A percentile compares a stretch with the other conserved stretches of the same genome.
These are phyloP conservation scores for Aphis craccivora DNA, from an alignment of 1,140 invertebrate species.

Conservation along the genomic window DNA sequence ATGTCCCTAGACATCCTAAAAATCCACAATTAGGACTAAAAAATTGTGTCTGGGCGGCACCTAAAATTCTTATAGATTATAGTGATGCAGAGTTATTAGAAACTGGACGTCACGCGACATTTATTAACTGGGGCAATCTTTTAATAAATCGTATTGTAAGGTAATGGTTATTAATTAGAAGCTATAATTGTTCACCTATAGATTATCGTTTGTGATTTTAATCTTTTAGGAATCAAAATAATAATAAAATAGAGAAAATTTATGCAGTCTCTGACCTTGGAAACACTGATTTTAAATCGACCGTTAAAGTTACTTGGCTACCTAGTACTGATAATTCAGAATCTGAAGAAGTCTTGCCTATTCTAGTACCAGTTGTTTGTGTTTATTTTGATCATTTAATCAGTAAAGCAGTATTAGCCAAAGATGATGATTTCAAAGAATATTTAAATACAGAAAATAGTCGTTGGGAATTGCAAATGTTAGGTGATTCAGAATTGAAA, in stretches of 20 bases:
- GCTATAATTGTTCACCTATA: no score
- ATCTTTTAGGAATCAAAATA: no score
- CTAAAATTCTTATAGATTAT: conserved; percentile 84
- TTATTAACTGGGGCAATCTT: no score
- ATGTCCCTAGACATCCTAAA: conserved; percentile 91
- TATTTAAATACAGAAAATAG: conserved; percentile 85
- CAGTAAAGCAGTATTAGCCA: conserved; percentile 88
- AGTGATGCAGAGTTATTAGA: no score
- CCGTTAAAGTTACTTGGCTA: conserved; percentile 96
- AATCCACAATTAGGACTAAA: conserved; percentile 88
- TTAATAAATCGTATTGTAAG: no score
- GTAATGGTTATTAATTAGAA: no score
- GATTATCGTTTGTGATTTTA: no score
- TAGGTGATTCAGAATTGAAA: conserved; percentile 87
- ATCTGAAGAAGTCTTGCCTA: conserved; percentile 60
- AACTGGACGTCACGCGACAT: no score
- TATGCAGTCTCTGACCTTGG: no score
- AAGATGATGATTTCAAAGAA: conserved; percentile 97
- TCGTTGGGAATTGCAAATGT: conserved; percentile 74
- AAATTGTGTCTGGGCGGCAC: conserved; percentile 74
- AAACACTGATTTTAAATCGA: no score
- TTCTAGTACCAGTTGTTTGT: conserved; percentile 80
- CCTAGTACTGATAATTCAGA: conserved; percentile 67
- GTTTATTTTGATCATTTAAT: conserved; percentile 98
- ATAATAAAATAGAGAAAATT: no score